Percentiles rank a stretch among this genome's conserved stretches.
phyloP scores from a whole-genome alignment of 2,888 invertebrate genomes.

The Eristalis intricaria region DNA sequence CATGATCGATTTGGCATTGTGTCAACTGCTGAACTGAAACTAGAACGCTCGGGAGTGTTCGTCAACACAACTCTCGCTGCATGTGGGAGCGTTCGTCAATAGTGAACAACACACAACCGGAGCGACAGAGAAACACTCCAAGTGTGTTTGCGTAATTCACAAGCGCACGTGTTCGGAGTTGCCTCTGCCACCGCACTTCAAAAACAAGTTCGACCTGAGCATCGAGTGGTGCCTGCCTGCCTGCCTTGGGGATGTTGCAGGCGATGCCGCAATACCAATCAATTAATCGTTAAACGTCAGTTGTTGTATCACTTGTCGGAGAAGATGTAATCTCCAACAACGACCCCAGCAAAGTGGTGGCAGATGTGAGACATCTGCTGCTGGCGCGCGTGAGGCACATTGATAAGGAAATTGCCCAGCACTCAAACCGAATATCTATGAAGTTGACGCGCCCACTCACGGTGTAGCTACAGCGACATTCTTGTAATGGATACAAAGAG shows the following conservation, averaged over 20 bases:
- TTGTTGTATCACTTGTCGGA: neutral
- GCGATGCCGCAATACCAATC: constrained; percentile 35
- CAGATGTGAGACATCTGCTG: constrained; percentile 27
- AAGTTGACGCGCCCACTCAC: neutral
- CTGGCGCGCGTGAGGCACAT: constrained; percentile 32
- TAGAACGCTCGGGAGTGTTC: constrained; percentile 41
- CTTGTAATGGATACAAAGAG: constrained; percentile 36
- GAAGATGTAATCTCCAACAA: neutral
- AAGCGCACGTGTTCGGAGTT: neutral
- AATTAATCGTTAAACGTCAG: constrained; percentile 47
- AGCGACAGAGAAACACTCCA: neutral
- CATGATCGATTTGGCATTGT: constrained; percentile 54
- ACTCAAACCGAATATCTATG: constrained; percentile 11
- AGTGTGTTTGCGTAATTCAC: constrained; percentile 4
- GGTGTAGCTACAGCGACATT: constrained; percentile 8
- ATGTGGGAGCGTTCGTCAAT: neutral
- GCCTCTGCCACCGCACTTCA: constrained; percentile 5
- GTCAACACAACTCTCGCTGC: neutral
- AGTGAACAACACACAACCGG: neutral
- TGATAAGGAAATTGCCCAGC: constrained; percentile 41
- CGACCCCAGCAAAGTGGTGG: neutral
- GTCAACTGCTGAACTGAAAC: constrained; percentile 27
- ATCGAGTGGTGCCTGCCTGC: constrained; percentile 26
- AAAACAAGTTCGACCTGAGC: constrained; percentile 44
- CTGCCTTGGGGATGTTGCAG: constrained; percentile 25